A percentile compares a stretch with the other conserved stretches of the same genome.
Conservation (phyloP, 2,888 invertebrate species). For the Cepaea hortensis region DNA sequence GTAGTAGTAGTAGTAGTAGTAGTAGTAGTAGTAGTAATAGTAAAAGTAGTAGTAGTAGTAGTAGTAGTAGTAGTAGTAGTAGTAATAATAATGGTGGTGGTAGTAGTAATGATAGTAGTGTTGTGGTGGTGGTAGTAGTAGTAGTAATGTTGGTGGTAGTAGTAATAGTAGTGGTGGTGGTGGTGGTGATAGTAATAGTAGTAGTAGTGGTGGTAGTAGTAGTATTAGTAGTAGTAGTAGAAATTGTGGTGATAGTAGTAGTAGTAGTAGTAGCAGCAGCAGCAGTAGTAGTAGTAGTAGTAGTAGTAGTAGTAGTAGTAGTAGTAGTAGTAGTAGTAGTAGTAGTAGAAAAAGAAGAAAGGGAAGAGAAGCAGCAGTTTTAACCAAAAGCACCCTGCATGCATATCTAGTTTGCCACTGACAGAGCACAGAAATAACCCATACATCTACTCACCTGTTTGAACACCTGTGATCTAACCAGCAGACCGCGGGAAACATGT, state of each 20-base stretch:
- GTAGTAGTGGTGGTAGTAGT: neutral
- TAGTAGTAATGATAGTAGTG: neutral
- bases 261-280: neutral
- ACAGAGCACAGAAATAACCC: neutral
- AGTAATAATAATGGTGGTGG: neutral
- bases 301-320: neutral
- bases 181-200: neutral
- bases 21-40: neutral
- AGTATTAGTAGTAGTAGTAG: neutral
- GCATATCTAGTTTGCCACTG: neutral
- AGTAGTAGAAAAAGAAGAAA: neutral
- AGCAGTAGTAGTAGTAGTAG: neutral
- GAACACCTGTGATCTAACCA: neutral
- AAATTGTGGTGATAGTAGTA: neutral
- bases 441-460: neutral
- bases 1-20: neutral
- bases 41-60: neutral
- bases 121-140: neutral
- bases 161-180: neutral
- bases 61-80: slow-evolving; percentile 7
- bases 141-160: neutral
- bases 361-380: too few relatives aligned
- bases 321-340: neutral
- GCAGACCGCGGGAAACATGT: neutral
- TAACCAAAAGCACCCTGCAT: too few relatives aligned